Percentiles rank a stretch among this genome's conserved stretches.
Evolutionary conservation across 2,113 vertebrate genomes (phyloP).

Genomic region (Indicator indicator): DNA sequence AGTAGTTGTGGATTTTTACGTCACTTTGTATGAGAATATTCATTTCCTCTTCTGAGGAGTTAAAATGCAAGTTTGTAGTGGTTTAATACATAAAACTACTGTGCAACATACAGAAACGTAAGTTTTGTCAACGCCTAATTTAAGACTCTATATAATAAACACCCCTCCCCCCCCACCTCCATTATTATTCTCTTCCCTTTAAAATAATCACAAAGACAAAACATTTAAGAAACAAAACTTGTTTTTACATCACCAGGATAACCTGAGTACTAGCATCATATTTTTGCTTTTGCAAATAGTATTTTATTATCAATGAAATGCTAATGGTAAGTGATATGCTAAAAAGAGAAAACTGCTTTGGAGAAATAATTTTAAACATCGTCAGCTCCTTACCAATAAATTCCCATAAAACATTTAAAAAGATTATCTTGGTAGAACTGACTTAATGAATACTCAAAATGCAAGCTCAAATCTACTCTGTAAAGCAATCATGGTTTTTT

Average conservation of each 20-base stretch:
- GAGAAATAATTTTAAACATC: constrained; percentile 62
- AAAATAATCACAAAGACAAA: neutral
- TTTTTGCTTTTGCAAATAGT: neutral
- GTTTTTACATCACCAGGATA: neutral
- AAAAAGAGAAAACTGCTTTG: constrained; percentile 40
- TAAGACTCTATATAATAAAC: neutral
- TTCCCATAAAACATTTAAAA: constrained; percentile 80
- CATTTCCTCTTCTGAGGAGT: neutral
- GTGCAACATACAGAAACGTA: neutral
- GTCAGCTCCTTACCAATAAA: constrained; percentile 70
- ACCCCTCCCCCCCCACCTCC: neutral
- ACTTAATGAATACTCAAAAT: constrained; percentile 90
- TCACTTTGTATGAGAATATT: neutral
- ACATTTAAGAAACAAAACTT: neutral
- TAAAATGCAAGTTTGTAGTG: neutral
- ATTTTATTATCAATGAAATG: neutral
- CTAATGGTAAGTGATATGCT: constrained; percentile 16
- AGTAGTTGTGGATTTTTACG: neutral
- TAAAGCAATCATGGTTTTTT: constrained; percentile 81
- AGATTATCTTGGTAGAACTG: constrained; percentile 73
- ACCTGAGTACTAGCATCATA: neutral
- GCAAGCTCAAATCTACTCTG: constrained; percentile 86
- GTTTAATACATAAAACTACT: neutral
- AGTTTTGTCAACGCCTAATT: constrained; percentile 2
- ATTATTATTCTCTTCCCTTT: neutral